A percentile compares a stretch with the other conserved stretches of the same genome.
Conservation (phyloP, 2,888 invertebrate species). For the Octodonta nipae region DNA sequence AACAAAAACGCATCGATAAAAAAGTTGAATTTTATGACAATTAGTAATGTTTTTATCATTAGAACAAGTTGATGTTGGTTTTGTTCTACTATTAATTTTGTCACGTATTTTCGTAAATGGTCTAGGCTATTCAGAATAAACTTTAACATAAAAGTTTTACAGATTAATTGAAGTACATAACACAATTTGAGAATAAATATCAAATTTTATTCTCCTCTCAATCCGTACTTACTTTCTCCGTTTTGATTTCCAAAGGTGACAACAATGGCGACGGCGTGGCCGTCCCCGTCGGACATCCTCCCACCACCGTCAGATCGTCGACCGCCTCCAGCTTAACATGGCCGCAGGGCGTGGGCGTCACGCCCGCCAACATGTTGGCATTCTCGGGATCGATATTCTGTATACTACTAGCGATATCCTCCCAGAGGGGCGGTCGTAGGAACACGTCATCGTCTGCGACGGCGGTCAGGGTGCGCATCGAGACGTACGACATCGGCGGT, state of each 20-base stretch:
- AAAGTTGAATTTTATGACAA: too few relatives aligned
- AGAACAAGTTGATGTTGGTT: too few relatives aligned
- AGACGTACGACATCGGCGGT: slow-evolving; percentile 20
- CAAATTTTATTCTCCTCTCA: background rate
- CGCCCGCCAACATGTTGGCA: slow-evolving; percentile 56
- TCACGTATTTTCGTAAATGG: too few relatives aligned
- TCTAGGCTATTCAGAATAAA: too few relatives aligned
- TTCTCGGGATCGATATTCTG: slow-evolving; percentile 83
- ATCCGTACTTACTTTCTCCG: slow-evolving; percentile 44
- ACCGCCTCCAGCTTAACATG: slow-evolving; percentile 72
- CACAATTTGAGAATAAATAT: background rate
- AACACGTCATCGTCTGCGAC: slow-evolving; percentile 77
- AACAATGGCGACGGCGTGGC: slow-evolving; percentile 63
- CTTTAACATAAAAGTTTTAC: background rate
- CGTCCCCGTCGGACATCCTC: slow-evolving; percentile 46
- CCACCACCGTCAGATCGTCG: slow-evolving; percentile 45
- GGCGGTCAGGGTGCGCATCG: slow-evolving; percentile 40
- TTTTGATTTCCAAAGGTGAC: slow-evolving; percentile 69
- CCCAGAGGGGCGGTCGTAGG: slow-evolving; percentile 78
- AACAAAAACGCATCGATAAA: too few relatives aligned
- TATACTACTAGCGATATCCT: slow-evolving; percentile 81
- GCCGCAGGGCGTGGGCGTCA: slow-evolving; percentile 32
- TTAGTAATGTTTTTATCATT: too few relatives aligned
- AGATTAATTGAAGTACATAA: background rate
- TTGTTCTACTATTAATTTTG: too few relatives aligned